Evolutionary conservation across 2,113 vertebrate genomes (phyloP).

Genomic region (Pampusana beccarii): DNA sequence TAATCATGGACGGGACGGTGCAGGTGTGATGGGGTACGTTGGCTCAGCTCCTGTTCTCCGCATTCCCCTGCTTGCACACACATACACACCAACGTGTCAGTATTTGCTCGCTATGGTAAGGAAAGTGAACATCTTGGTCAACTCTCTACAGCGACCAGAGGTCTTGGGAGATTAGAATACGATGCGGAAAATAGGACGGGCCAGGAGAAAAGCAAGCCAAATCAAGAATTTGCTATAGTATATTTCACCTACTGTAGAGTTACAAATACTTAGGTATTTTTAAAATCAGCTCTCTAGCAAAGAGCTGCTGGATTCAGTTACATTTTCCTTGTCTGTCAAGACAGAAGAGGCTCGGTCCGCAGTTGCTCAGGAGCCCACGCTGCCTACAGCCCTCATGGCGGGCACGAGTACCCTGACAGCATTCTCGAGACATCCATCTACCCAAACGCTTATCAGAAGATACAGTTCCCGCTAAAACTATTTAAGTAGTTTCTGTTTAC

Average conservation of each 20-base stretch:
- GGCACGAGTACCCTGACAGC: background rate
- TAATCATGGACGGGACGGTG: accelerated
- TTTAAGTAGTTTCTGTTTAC: background rate
- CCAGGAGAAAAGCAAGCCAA: background rate
- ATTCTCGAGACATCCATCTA: background rate
- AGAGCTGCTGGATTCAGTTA: background rate
- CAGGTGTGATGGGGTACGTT: background rate
- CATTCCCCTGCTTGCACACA: background rate
- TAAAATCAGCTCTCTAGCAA: background rate
- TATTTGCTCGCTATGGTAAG: background rate
- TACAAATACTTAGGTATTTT: background rate
- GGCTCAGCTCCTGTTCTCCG: background rate
- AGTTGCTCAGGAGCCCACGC: background rate
- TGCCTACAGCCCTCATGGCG: background rate
- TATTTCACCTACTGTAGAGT: background rate
- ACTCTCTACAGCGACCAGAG: background rate
- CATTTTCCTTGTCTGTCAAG: background rate
- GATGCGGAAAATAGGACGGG: background rate
- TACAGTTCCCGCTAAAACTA: background rate
- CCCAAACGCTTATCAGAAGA: background rate
- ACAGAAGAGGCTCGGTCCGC: background rate
- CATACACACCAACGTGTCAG: accelerated
- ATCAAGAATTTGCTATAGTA: background rate
- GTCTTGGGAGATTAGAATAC: background rate
- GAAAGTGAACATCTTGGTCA: background rate